Evolutionary conservation across 1,140 invertebrate species (phyloP).

Genomic region (Aphelinus atriplicis): DNA sequence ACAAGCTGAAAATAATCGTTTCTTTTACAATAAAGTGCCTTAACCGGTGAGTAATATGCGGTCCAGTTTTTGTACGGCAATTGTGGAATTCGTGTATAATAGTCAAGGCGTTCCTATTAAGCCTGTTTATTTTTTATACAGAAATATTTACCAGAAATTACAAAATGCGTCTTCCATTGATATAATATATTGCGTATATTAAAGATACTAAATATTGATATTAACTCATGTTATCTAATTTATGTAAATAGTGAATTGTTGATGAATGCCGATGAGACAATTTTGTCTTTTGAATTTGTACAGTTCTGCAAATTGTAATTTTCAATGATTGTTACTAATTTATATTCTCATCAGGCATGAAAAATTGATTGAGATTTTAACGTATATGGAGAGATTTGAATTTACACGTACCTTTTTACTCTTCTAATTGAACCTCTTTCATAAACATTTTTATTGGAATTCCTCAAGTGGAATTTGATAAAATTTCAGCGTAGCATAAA

Average conservation of each 20-base stretch:
- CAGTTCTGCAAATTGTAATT: constrained; percentile 19
- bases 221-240: constrained; percentile 21
- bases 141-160: constrained; percentile 21
- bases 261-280: constrained; percentile 7
- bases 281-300: constrained; percentile 27
- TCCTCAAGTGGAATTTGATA: constrained; percentile 10
- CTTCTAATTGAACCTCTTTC: background rate
- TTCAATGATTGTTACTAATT: constrained; percentile 16
- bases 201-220: constrained; percentile 12
- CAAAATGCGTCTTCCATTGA: constrained; percentile 31
- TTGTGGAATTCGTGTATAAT: constrained; percentile 27
- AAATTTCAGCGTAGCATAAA: constrained; percentile 18
- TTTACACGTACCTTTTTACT: too few relatives aligned
- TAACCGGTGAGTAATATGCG: constrained; percentile 31
- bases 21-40: constrained; percentile 31
- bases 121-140: constrained; percentile 36
- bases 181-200: background rate
- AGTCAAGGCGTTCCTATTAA: constrained; percentile 23
- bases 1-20: constrained; percentile 9
- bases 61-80: constrained; percentile 24
- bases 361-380: constrained; percentile 22
- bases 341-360: constrained; percentile 3
- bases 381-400: background rate
- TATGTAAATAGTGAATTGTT: constrained; percentile 28
- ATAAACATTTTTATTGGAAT: constrained; percentile 6